A percentile compares a stretch with the other conserved stretches of the same genome.
Conservation (phyloP, 2,113 vertebrate genomes). For the Podiceps cristatus region DNA sequence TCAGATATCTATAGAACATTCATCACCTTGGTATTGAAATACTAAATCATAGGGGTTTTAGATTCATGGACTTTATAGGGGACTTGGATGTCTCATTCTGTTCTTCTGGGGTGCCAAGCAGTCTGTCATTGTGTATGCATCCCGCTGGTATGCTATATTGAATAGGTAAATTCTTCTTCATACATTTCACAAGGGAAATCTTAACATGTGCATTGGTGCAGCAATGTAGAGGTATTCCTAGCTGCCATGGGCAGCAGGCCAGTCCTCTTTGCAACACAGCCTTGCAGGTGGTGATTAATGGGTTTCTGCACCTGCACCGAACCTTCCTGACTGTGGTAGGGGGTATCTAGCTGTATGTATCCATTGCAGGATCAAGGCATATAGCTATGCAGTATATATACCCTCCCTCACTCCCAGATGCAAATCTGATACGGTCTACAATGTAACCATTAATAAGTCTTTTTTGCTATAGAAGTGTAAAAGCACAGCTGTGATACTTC, state of each 20-base stretch:
- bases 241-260: not conserved
- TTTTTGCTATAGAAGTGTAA: not conserved
- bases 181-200: not conserved
- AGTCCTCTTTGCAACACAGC: not conserved
- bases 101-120: not conserved
- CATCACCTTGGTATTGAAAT: not conserved
- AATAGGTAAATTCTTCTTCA: not conserved
- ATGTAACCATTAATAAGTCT: not conserved
- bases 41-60: not conserved
- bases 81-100: not conserved
- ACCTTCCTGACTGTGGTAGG: not conserved
- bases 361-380: not conserved
- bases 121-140: not conserved
- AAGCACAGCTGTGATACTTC: not conserved
- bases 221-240: not conserved
- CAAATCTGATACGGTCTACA: not conserved
- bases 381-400: accelerated
- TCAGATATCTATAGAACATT: not conserved
- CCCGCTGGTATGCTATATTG: not conserved
- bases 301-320: not conserved
- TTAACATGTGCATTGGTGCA: not conserved
- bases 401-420: not conserved
- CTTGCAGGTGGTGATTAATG: not conserved
- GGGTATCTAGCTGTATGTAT: not conserved
- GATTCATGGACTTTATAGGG: not conserved